A percentile compares a stretch with the other conserved stretches of the same genome.
These are phyloP conservation scores for Epinephelus moara DNA, from an alignment of 2,113 vertebrate genomes.

Conservation along the genomic window DNA sequence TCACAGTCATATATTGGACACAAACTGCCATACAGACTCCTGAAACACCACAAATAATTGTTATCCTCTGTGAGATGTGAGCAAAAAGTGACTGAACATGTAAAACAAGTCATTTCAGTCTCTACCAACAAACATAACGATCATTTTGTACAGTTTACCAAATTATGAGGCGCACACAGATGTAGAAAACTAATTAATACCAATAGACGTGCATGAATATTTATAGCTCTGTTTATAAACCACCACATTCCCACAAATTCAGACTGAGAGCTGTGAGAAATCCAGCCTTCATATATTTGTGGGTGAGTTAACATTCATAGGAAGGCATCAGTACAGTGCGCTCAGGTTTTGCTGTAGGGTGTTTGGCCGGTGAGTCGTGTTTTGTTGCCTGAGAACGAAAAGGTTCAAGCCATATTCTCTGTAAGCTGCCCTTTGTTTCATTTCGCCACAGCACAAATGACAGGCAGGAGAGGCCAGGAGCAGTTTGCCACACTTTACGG, in stretches of 20 bases:
- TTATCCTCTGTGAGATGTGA: slow-evolving; percentile 11
- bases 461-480: slow-evolving; percentile 37
- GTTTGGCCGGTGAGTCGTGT: slow-evolving; percentile 1
- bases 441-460: slow-evolving; percentile 34
- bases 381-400: slow-evolving; percentile 37
- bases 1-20: neutral
- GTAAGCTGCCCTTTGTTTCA: slow-evolving; percentile 37
- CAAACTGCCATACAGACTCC: slow-evolving; percentile 1
- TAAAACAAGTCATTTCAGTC: slow-evolving; percentile 21
- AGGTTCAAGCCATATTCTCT: slow-evolving; percentile 25
- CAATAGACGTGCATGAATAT: slow-evolving; percentile 45
- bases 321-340: slow-evolving; percentile 34
- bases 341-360: slow-evolving; percentile 26
- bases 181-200: slow-evolving; percentile 43
- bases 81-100: slow-evolving; percentile 5
- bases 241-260: slow-evolving; percentile 1
- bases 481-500: slow-evolving; percentile 24
- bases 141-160: slow-evolving; percentile 36
- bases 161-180: slow-evolving; percentile 38
- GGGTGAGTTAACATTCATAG: slow-evolving; percentile 45
- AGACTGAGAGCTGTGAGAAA: slow-evolving; percentile 2
- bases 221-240: slow-evolving; percentile 24
- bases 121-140: slow-evolving; percentile 7
- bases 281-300: neutral
- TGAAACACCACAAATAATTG: neutral